Base-by-base conservation (phyloP, 2,113 vertebrate genomes). In the Anser cygnoides region DNA sequence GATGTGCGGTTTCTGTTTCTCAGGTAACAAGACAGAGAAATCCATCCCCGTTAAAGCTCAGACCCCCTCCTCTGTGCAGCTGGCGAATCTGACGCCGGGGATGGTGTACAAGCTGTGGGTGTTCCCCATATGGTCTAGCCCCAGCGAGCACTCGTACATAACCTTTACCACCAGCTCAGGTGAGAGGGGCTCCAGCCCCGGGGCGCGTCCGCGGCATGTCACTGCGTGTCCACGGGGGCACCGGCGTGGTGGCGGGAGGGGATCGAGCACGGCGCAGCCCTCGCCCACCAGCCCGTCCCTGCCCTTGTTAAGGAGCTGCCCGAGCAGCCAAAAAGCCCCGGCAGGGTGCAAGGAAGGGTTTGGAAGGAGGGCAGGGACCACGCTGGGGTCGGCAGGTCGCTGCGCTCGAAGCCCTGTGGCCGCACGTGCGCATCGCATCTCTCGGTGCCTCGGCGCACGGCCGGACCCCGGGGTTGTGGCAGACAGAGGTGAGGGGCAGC, bases 141-240 rank as follows among this genome's bases (percentile, higher is more conserved):
- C 97, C 97, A 90, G 99, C 98, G 99, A 98, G 97, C 99, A 99
- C 98, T 96, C 98, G 81, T 89, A 97, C 97, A 96, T 99, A 98
- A 98, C 98, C 98, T 99, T 99, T 98, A 98, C 99, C 97, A 99
- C 99, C 97, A 99, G 98, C 97, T 95, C 99, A 99, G 99, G 99
- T 99, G 99, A 99, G 99, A 98, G n/a, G 97, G 97, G 97, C 85
- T 33, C 28, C 49, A 82, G 95, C 96, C 68, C 73, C 39, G 96
- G 95, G 80, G 49, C 17, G 83, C 95, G 90, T 28, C 82, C 50
- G 62, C 95, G 88, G 96, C 93, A 94, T 89, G 90, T 87, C 96
- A 21, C 94, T 75, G 80, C 91, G 50, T 95, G 83, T 55, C 90
- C 74, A 46, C 95, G 88, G 78, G 70, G 52, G 41, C 88, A 78